Percentiles rank a stretch among this genome's conserved stretches.
Conservation (phyloP, 2,888 invertebrate genomes). For the Lasius fuliginosus region DNA sequence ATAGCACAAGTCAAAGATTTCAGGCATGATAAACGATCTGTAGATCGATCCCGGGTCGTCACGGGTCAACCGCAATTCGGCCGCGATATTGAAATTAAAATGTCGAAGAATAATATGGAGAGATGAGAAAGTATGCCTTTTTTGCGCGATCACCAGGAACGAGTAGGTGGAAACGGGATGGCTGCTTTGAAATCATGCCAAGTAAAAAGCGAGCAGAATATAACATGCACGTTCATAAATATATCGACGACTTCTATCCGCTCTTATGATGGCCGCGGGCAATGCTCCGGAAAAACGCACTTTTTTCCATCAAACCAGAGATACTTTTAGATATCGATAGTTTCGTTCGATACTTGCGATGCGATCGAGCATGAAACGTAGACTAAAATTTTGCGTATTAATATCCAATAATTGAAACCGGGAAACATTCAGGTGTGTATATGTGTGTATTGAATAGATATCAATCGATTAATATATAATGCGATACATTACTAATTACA, state of each 20-base stretch:
- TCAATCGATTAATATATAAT: neutral
- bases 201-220: conserved; percentile 38
- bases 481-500: neutral
- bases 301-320: conserved; percentile 25
- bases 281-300: conserved; percentile 44
- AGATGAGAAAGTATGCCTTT: conserved; percentile 21
- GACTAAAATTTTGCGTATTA: conserved; percentile 20
- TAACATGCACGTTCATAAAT: conserved; percentile 55
- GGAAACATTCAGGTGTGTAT: neutral
- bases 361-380: conserved; percentile 4
- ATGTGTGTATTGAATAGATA: neutral
- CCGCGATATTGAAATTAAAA: conserved; percentile 42
- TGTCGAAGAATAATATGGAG: conserved; percentile 15
- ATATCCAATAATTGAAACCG: conserved; percentile 29
- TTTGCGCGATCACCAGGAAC: conserved; percentile 37
- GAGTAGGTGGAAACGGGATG: conserved; percentile 43
- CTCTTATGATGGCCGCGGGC: conserved; percentile 47
- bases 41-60: conserved; percentile 2
- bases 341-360: conserved; percentile 33
- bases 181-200: conserved; percentile 50
- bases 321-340: conserved; percentile 44
- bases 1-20: neutral
- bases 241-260: conserved; percentile 56
- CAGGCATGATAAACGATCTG: neutral
- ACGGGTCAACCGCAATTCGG: conserved; percentile 35